phyloP scores from a whole-genome alignment of 2,113 vertebrate genomes.

The Crypturellus undulatus region DNA sequence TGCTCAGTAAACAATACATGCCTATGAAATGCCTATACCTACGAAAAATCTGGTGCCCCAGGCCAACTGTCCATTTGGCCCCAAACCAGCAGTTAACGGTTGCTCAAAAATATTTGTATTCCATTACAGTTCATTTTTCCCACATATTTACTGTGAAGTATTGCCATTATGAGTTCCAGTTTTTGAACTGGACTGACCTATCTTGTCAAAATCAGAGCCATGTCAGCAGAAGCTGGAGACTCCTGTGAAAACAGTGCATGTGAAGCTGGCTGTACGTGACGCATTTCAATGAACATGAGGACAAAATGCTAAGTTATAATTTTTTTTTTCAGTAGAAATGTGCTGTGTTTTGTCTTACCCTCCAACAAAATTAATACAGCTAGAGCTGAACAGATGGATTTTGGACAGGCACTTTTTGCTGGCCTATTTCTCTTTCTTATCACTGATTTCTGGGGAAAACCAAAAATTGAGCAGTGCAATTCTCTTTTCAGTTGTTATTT shows the following conservation, averaged over 20 bases:
- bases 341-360: neutral
- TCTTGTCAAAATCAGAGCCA: slow-evolving; percentile 14
- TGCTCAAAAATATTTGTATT: slow-evolving; percentile 43
- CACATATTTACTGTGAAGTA: neutral
- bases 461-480: neutral
- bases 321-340: neutral
- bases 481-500: neutral
- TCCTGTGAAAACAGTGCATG: neutral
- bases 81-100: slow-evolving; percentile 44
- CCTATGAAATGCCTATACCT: neutral
- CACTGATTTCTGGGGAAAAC: accelerated
- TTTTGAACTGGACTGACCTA: slow-evolving; percentile 28
- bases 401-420: neutral
- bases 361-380: neutral
- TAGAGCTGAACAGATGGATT: neutral
- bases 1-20: slow-evolving; percentile 11
- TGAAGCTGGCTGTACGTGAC: neutral
- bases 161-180: neutral
- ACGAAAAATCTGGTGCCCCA: neutral
- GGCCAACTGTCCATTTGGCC: slow-evolving; percentile 57
- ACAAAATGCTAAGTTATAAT: neutral
- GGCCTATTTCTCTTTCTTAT: neutral
- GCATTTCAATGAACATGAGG: neutral
- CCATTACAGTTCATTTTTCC: neutral
- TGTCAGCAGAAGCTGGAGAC: neutral